Evolutionary conservation across 2,888 invertebrate species (phyloP).

Genomic region (Leptinotarsa juncta): DNA sequence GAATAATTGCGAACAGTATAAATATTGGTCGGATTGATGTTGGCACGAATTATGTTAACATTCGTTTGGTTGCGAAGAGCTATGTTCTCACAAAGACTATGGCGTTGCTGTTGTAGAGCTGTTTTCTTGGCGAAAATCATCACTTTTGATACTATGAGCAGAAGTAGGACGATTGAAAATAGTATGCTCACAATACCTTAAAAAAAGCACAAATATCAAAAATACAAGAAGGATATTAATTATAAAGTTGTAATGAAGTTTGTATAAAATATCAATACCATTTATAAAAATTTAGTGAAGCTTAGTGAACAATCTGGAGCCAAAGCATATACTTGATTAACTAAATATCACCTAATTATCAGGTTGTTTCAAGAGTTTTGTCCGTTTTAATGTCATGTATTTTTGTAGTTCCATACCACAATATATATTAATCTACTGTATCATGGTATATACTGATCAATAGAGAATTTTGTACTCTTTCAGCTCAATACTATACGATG

Average conservation of each 20-base stretch:
- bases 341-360: too few species aligned
- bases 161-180: slow-evolving; percentile 59
- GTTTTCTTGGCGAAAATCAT: slow-evolving; percentile 61
- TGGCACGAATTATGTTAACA: slow-evolving; percentile 48
- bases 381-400: too few species aligned
- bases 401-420: too few species aligned
- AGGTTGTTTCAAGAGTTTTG: too few species aligned
- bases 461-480: too few species aligned
- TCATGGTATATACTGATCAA: too few species aligned
- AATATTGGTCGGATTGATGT: slow-evolving; percentile 48
- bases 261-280: too few species aligned
- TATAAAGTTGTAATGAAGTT: background rate
- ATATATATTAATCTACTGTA: too few species aligned
- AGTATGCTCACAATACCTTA: slow-evolving; percentile 61
- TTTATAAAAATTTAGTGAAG: too few species aligned
- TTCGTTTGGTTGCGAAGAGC: slow-evolving; percentile 50
- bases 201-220: slow-evolving; percentile 35
- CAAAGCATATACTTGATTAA: too few species aligned
- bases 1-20: slow-evolving; percentile 50
- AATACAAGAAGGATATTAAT: background rate
- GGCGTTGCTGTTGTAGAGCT: slow-evolving; percentile 46
- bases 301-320: too few species aligned
- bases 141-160: slow-evolving; percentile 61
- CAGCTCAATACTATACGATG: too few species aligned
- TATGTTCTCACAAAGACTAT: slow-evolving; percentile 50